A percentile compares a stretch with the other conserved stretches of the same genome.
Evolutionary conservation across 2,113 vertebrate species (phyloP).

Genomic region (Macrotis lagotis): DNA sequence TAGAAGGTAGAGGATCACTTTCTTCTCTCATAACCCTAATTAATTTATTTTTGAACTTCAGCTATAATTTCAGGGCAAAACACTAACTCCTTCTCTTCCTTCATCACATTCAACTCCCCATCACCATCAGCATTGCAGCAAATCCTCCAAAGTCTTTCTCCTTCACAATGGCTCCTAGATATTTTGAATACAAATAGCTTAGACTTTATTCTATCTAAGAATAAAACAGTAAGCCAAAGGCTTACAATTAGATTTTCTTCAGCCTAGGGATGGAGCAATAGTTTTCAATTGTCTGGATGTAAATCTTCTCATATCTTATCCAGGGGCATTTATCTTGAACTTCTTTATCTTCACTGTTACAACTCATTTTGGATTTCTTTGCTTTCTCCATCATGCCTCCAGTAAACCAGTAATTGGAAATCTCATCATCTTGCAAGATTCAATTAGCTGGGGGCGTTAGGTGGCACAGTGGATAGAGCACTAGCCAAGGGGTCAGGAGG

Average conservation of each 20-base stretch:
- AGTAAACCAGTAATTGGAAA: neutral
- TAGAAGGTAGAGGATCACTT: neutral
- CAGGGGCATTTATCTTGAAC: neutral
- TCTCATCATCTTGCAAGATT: neutral
- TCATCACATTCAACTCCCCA: neutral
- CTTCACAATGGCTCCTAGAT: neutral
- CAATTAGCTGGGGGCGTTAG: too few relatives aligned
- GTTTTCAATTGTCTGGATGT: neutral
- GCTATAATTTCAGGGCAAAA: neutral
- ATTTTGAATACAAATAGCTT: neutral
- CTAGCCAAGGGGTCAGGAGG: too few relatives aligned
- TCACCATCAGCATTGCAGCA: neutral
- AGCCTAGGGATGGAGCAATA: neutral
- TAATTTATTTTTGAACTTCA: conserved; percentile 10
- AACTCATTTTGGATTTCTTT: neutral
- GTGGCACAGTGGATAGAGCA: too few relatives aligned
- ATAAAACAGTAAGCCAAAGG: neutral
- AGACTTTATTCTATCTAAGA: neutral
- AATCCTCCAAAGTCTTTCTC: neutral
- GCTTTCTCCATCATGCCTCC: neutral
- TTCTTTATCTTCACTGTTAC: neutral
- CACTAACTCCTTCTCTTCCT: neutral
- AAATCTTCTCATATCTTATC: neutral
- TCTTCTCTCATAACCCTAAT: neutral
- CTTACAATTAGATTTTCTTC: neutral